Conservation (phyloP, 2,113 vertebrate genomes). For the Dromiciops gliroides region DNA sequence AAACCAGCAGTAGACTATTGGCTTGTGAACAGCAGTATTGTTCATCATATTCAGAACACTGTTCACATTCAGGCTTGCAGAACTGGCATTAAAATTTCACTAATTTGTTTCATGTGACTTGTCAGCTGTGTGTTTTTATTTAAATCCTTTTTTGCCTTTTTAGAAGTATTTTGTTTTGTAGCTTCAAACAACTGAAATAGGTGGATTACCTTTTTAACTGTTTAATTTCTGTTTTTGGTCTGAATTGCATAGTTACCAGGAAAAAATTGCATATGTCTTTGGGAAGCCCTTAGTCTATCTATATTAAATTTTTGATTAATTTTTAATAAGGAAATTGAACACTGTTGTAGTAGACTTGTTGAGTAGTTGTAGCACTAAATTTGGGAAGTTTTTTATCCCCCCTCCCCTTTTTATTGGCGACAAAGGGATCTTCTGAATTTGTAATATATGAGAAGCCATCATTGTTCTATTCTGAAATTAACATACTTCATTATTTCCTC, state of each 20-base stretch:
- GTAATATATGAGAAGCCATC: neutral
- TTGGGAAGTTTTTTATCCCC: neutral
- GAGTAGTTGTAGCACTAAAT: neutral
- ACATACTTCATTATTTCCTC: neutral
- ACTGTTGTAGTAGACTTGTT: neutral
- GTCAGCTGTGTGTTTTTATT: slow-evolving; percentile 87
- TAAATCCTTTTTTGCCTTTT: slow-evolving; percentile 80
- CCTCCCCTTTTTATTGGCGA: neutral
- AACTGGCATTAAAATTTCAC: slow-evolving; percentile 80
- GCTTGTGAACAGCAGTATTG: slow-evolving; percentile 82
- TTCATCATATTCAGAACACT: slow-evolving; percentile 77
- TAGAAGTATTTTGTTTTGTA: slow-evolving; percentile 72
- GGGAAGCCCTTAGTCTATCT: neutral
- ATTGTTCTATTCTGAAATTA: neutral
- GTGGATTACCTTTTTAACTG: slow-evolving; percentile 76
- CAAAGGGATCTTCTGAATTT: slow-evolving; percentile 20
- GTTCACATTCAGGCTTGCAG: slow-evolving; percentile 80
- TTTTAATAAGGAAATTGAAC: neutral
- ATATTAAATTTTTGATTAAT: neutral
- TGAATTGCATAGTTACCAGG: neutral
- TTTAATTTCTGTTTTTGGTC: slow-evolving; percentile 52
- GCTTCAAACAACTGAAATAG: slow-evolving; percentile 71
- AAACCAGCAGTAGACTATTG: slow-evolving; percentile 78
- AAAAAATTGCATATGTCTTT: neutral
- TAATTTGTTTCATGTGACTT: slow-evolving; percentile 87